phyloP scores from a whole-genome alignment of 2,113 vertebrate genomes.

The Podocnemis expansa region DNA sequence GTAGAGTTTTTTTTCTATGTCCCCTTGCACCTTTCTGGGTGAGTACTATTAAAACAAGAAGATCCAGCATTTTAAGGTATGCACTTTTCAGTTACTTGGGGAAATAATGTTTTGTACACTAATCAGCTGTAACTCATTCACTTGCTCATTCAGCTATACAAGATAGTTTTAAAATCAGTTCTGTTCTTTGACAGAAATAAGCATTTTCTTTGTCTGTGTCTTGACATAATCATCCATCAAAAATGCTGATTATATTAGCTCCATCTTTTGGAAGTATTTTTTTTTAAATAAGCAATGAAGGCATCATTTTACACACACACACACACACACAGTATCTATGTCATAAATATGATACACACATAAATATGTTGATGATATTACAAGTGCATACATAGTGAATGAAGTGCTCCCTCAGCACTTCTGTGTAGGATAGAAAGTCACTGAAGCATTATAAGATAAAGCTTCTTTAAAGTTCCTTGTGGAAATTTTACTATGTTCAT shows the following conservation, averaged over 20 bases:
- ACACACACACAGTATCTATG: not conserved
- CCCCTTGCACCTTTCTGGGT: not conserved
- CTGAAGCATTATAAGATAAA: not conserved
- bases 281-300: constrained; percentile 1
- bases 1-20: not conserved
- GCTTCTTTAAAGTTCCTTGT: not conserved
- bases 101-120: not conserved
- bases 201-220: constrained; percentile 21
- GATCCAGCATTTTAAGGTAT: not conserved
- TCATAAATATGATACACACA: not conserved
- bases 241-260: constrained; percentile 53
- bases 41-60: not conserved
- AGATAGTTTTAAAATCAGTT: not conserved
- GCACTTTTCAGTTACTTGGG: not conserved
- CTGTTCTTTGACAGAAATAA: not conserved
- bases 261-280: constrained; percentile 10
- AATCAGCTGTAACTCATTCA: not conserved
- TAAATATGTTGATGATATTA: not conserved
- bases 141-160: not conserved
- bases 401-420: not conserved
- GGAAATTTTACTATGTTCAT: not conserved
- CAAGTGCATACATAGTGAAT: not conserved
- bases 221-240: constrained; percentile 47
- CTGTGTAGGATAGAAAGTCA: not conserved
- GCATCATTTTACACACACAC: constrained; percentile 28